These are phyloP conservation scores for Deilephila elpenor DNA, from an alignment of 2,888 invertebrate genomes.

Conservation along the genomic window DNA sequence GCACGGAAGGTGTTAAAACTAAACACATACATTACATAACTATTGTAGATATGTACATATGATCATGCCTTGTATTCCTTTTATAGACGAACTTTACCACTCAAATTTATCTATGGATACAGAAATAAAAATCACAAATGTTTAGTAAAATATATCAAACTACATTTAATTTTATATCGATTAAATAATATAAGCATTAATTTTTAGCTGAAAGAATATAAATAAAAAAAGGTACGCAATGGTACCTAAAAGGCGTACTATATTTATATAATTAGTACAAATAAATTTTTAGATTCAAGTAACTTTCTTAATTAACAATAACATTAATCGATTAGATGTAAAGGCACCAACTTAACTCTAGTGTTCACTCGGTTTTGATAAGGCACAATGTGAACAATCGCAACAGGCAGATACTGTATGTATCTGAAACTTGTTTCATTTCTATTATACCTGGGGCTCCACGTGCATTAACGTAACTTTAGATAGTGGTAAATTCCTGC, in stretches of 20 bases:
- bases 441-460: too few species aligned
- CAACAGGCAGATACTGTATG: too few species aligned
- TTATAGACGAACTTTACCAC: neutral
- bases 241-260: too few species aligned
- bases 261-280: neutral
- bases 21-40: too few species aligned
- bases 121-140: neutral
- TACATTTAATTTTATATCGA: neutral
- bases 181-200: neutral
- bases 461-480: too few species aligned
- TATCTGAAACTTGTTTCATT: too few species aligned
- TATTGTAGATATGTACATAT: too few species aligned
- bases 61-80: neutral
- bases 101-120: neutral
- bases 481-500: too few species aligned
- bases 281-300: neutral
- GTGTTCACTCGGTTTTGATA: conserved; percentile 1
- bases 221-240: neutral
- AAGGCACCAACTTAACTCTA: neutral
- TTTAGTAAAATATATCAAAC: neutral
- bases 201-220: neutral
- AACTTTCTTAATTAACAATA: neutral
- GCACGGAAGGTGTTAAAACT: too few species aligned
- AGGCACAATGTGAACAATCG: conserved; percentile 9
- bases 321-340: neutral